Conservation (phyloP, 37 sponge, comb jelly and placozoan species). For the Petrosia ficiformis region DNA sequence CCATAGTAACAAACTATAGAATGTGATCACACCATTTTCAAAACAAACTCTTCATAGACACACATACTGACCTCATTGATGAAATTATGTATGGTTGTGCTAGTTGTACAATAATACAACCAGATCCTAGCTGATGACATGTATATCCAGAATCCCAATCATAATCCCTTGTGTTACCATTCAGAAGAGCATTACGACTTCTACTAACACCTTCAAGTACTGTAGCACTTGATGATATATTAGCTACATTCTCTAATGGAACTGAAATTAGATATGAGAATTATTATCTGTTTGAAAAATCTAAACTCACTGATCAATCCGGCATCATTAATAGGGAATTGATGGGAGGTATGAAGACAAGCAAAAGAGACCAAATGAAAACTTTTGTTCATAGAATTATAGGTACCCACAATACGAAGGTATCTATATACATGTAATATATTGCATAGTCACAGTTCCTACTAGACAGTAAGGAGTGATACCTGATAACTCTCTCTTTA, state of each 20-base stretch:
- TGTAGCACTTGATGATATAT: conserved; percentile 78
- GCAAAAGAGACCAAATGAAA: conserved; percentile 85
- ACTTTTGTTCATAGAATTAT: conserved; percentile 77
- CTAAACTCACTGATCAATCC: conserved; percentile 59
- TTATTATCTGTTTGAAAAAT: neutral
- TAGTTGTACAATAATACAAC: conserved; percentile 73
- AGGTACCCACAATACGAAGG: conserved; percentile 76
- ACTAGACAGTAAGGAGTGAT: too few species aligned
- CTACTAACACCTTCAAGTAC: conserved; percentile 92
- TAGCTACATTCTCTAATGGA: conserved; percentile 87
- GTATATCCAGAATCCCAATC: conserved; percentile 99
- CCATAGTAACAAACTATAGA: conserved; percentile 82
- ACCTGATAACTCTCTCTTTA: conserved; percentile 59
- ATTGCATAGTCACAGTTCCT: too few species aligned
- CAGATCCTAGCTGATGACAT: conserved; percentile 92
- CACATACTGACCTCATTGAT: conserved; percentile 62
- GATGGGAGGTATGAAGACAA: conserved; percentile 66
- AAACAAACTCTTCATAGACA: neutral
- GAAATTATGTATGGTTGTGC: conserved; percentile 78
- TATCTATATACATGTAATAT: conserved; percentile 34
- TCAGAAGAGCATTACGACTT: conserved; percentile 81
- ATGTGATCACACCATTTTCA: neutral
- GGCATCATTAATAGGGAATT: conserved; percentile 25
- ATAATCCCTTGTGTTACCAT: conserved; percentile 87
- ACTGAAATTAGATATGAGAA: conserved; percentile 21